These are phyloP conservation scores for Pluvialis apricaria DNA, from an alignment of 2,113 vertebrate genomes.

Conservation along the genomic window DNA sequence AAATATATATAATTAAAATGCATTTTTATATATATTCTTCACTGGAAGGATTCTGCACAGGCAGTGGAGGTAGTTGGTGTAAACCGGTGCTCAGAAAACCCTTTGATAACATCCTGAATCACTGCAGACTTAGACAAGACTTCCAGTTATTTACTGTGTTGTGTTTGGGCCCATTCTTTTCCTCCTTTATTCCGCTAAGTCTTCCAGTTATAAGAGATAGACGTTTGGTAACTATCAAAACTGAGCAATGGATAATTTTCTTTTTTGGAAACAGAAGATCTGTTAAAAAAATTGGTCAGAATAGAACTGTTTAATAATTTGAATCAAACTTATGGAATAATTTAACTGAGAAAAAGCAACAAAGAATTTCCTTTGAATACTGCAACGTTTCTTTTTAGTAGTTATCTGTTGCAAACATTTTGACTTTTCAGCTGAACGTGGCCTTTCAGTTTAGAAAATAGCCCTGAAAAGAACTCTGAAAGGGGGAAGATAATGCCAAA, in stretches of 20 bases:
- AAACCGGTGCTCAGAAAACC: not conserved
- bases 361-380: not conserved
- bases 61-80: not conserved
- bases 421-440: not conserved
- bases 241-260: not conserved
- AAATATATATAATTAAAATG: not conserved
- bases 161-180: not conserved
- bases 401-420: slow-evolving; percentile 8
- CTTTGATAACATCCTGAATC: not conserved
- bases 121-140: not conserved
- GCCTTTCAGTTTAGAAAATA: slow-evolving; percentile 21
- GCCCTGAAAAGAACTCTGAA: not conserved
- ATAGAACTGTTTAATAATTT: not conserved
- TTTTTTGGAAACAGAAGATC: not conserved
- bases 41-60: not conserved
- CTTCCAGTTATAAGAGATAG: not conserved
- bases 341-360: not conserved
- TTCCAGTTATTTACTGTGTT: not conserved
- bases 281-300: not conserved
- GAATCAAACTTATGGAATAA: not conserved
- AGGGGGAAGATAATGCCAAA: not conserved
- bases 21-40: not conserved
- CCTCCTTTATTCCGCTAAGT: not conserved
- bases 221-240: not conserved
- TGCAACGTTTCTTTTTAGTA: not conserved